Percentiles rank a stretch among this genome's conserved stretches.
These are phyloP conservation scores for Eilema caniola DNA, from an alignment of 2,888 invertebrate species.

Conservation along the genomic window DNA sequence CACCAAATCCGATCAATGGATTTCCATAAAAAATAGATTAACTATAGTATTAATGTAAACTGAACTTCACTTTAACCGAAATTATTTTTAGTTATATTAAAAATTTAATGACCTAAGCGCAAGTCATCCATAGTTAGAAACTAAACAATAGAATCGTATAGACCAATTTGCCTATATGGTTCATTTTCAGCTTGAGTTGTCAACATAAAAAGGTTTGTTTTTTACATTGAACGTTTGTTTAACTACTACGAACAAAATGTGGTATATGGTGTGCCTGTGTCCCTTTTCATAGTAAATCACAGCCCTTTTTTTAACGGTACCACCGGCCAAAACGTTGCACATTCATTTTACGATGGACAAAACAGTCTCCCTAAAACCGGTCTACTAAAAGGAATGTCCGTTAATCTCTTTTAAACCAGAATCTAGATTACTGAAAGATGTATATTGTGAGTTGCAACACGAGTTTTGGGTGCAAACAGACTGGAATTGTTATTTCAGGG, in stretches of 20 bases:
- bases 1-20: slow-evolving; percentile 69
- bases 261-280: slow-evolving; percentile 43
- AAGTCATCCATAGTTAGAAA: background rate
- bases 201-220: background rate
- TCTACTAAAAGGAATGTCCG: slow-evolving; percentile 64
- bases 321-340: slow-evolving; percentile 61
- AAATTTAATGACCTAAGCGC: slow-evolving; percentile 9
- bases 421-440: slow-evolving; percentile 43
- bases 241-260: slow-evolving; percentile 25
- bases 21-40: slow-evolving; percentile 64
- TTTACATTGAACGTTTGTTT: slow-evolving; percentile 26
- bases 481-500: slow-evolving; percentile 41
- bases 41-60: slow-evolving; percentile 41
- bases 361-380: slow-evolving; percentile 63
- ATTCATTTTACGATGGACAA: slow-evolving; percentile 48
- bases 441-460: slow-evolving; percentile 23
- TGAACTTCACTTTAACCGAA: slow-evolving; percentile 23
- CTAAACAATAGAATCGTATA: background rate
- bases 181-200: background rate
- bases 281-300: slow-evolving; percentile 65
- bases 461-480: slow-evolving; percentile 23
- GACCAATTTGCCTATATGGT: too few relatives aligned
- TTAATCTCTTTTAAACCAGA: slow-evolving; percentile 55
- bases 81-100: slow-evolving; percentile 19
- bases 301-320: slow-evolving; percentile 74